phyloP scores from a whole-genome alignment of 2,888 invertebrate species.

The Oligia strigilis region DNA sequence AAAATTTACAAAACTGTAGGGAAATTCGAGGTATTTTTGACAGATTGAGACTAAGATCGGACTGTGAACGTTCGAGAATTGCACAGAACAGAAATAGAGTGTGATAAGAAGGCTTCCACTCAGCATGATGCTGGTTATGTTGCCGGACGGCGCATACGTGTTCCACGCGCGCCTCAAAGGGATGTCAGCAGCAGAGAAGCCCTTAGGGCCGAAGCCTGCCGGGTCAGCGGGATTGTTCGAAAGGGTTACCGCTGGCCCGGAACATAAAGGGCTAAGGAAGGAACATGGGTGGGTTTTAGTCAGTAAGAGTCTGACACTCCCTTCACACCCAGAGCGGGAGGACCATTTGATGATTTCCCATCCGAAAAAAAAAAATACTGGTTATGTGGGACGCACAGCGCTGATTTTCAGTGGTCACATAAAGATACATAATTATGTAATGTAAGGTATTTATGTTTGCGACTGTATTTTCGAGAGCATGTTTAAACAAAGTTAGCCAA shows the following conservation, averaged over 20 bases:
- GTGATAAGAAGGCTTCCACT: background rate
- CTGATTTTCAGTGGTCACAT: background rate
- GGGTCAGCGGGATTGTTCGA: too few relatives aligned
- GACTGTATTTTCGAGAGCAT: constrained; percentile 1
- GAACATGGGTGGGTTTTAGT: too few relatives aligned
- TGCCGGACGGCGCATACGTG: too few relatives aligned
- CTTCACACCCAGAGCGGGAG: too few relatives aligned
- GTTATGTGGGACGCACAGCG: background rate
- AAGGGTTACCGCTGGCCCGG: too few relatives aligned
- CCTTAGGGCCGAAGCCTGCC: too few relatives aligned
- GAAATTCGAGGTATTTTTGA: background rate
- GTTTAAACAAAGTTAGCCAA: constrained; percentile 45
- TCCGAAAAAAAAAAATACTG: background rate
- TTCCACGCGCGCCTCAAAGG: too few relatives aligned
- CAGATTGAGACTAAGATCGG: background rate
- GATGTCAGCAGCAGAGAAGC: too few relatives aligned
- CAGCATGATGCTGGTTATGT: background rate
- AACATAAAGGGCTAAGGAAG: too few relatives aligned
- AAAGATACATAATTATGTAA: background rate
- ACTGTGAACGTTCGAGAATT: background rate
- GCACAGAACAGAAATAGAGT: background rate
- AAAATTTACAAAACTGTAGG: background rate
- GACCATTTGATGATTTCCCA: too few relatives aligned
- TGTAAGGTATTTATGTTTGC: background rate
- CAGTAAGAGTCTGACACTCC: too few relatives aligned